Percentiles rank a stretch among this genome's conserved stretches.
phyloP scores from a whole-genome alignment of 2,113 vertebrate species.

The Pimephales promelas region DNA sequence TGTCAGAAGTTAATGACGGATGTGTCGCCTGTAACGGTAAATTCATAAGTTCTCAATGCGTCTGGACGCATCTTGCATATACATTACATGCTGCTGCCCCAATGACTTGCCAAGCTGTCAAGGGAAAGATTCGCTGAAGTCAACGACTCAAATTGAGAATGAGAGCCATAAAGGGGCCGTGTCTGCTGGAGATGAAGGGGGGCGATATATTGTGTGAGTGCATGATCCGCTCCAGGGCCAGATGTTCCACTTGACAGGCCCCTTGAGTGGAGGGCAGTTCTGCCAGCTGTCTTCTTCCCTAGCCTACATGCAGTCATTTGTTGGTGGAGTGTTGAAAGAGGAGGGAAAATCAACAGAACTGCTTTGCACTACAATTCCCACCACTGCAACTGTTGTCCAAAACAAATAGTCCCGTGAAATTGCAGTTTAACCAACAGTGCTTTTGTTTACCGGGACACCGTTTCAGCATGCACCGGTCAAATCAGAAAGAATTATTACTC shows the following conservation, averaged over 20 bases:
- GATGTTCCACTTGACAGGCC: slow-evolving; percentile 62
- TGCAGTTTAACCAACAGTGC: background rate
- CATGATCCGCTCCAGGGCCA: slow-evolving; percentile 51
- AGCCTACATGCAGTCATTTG: slow-evolving; percentile 1
- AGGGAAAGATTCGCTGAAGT: slow-evolving; percentile 5
- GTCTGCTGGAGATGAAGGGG: background rate
- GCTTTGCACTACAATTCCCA: background rate
- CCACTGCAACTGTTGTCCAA: slow-evolving; percentile 1
- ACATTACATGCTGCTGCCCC: background rate
- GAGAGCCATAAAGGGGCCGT: background rate
- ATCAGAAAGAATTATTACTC: background rate
- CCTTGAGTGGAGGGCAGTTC: slow-evolving; percentile 41
- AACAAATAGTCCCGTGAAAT: slow-evolving; percentile 16
- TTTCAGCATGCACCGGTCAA: slow-evolving; percentile 10
- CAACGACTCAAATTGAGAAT: slow-evolving; percentile 24
- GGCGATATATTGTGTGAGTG: slow-evolving; percentile 38
- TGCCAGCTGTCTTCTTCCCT: slow-evolving; percentile 58
- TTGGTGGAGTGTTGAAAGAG: background rate
- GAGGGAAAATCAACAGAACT: slow-evolving; percentile 13
- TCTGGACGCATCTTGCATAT: background rate
- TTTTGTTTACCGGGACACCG: background rate
- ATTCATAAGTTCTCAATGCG: slow-evolving; percentile 2
- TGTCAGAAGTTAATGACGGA: slow-evolving; percentile 15
- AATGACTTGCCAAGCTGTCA: slow-evolving; percentile 17
- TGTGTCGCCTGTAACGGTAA: background rate